Base-by-base conservation (phyloP, 2,888 invertebrate species). In the Phyllotreta cruciferae region DNA sequence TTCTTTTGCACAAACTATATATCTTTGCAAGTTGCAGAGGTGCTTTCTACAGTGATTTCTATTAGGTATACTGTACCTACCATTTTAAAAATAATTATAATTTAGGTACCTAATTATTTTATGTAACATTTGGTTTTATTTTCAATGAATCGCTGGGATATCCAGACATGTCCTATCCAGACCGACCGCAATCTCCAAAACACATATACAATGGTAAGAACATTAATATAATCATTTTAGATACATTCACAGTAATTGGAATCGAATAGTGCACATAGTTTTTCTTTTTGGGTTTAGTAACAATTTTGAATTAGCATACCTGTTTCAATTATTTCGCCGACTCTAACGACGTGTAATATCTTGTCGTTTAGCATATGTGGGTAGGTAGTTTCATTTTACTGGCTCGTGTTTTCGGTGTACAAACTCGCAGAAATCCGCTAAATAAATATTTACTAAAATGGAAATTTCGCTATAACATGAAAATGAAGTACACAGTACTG, bases 101-200 rank as follows among this genome's bases (percentile, higher is more conserved):
- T 52, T 37, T 13, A 24, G 14, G n/a, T 34, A 6, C 3, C 24
- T 11, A 35, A 11, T 8, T 13, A 34, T 9, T 38, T 38, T 38
- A 24, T 24, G 24, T 24, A 24, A 24, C 4, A 24, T 24, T 24
- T 24, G 24, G 24, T 24, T 24, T 24, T 24, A 4, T 24, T 42
- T 60, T 54, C 36, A 37, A 54, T 45, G 39, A 37, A 39, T 39
- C 9, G 8, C 5, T 24, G 24, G 24, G 24, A 24, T 24, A 24
- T 53, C 54, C 65, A 80, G 80, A 79, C 71, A 71, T 78, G 75
- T 76, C 66, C 54, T 79, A 77, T 67, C 78, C 80, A 41, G 80
- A 79, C 55, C 72, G 78, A 72, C 78, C 79, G 47, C 78, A 78
- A 66, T 71, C 77, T 44, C 78, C 79, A 42, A 73, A 77, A 53